Conservation (phyloP, 2,888 invertebrate genomes). For the Xanthia togata region DNA sequence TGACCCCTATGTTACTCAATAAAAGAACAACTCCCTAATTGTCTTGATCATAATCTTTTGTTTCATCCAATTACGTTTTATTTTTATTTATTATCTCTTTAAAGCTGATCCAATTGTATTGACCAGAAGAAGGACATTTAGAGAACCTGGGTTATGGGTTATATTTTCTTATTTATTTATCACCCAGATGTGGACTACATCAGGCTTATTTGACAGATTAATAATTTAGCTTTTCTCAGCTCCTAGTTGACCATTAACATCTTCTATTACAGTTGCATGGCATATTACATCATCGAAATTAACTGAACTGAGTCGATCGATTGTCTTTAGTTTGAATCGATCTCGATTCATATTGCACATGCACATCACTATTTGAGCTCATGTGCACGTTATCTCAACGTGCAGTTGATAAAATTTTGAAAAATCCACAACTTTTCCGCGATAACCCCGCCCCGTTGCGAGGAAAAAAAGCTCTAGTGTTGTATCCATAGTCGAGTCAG, state of each 20-base stretch:
- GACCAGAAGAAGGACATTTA: background rate
- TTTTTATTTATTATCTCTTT: conserved; percentile 36
- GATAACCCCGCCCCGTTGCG: conserved; percentile 86
- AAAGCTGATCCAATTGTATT: background rate
- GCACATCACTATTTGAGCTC: conserved; percentile 80
- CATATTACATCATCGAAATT: background rate
- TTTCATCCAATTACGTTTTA: conserved; percentile 55
- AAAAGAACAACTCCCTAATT: conserved; percentile 39
- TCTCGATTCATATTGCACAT: conserved; percentile 66
- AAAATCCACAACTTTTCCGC: conserved; percentile 90
- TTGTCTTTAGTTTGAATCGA: conserved; percentile 64
- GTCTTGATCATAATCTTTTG: conserved; percentile 40
- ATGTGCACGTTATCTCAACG: conserved; percentile 81
- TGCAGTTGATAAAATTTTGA: conserved; percentile 90
- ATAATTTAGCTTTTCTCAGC: background rate
- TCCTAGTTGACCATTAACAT: background rate
- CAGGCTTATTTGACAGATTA: background rate
- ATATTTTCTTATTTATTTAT: background rate
- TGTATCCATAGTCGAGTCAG: conserved; percentile 78
- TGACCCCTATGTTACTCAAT: conserved; percentile 53
- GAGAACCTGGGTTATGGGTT: background rate
- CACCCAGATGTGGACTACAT: too few relatives aligned
- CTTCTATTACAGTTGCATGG: background rate
- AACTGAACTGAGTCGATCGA: conserved; percentile 67
- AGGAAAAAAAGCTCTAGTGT: conserved; percentile 85